phyloP scores from a whole-genome alignment of 2,888 invertebrate genomes.

The Tortrix viridana region DNA sequence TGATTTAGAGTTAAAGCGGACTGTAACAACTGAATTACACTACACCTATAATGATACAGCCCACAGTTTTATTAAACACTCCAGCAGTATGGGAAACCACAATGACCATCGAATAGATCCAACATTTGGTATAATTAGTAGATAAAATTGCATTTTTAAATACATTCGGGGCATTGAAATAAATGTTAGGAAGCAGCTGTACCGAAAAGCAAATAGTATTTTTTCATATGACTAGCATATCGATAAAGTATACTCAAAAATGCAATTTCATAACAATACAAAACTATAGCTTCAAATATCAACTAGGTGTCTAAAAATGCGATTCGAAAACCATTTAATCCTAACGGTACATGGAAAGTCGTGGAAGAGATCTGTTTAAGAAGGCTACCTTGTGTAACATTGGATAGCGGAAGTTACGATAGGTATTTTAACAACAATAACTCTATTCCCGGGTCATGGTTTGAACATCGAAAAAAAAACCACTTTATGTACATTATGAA shows the following conservation, averaged over 20 bases:
- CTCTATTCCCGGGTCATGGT: no score
- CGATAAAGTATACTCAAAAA: slow-evolving; percentile 10
- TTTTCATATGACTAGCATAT: no score
- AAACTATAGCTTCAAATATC: slow-evolving; percentile 19
- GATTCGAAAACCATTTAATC: slow-evolving; percentile 9
- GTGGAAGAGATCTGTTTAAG: slow-evolving; percentile 1
- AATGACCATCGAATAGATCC: slow-evolving; percentile 32
- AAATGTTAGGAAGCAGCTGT: no score
- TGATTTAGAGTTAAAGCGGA: no score
- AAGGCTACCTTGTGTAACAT: no score
- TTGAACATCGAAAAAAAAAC: no score
- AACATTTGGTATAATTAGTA: slow-evolving; percentile 35
- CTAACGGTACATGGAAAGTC: neutral
- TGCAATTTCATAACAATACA: slow-evolving; percentile 26
- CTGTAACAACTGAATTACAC: no score
- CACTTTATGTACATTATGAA: no score
- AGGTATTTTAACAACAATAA: no score
- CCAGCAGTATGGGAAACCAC: no score
- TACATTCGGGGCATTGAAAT: neutral
- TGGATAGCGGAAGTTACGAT: neutral
- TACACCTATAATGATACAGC: no score
- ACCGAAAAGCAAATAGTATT: neutral
- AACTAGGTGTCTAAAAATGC: slow-evolving; percentile 19
- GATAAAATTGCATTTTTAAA: slow-evolving; percentile 29
- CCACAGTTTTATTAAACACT: no score